Evolutionary conservation across 2,888 invertebrate genomes (phyloP).

Genomic region (Andrena praecox): DNA sequence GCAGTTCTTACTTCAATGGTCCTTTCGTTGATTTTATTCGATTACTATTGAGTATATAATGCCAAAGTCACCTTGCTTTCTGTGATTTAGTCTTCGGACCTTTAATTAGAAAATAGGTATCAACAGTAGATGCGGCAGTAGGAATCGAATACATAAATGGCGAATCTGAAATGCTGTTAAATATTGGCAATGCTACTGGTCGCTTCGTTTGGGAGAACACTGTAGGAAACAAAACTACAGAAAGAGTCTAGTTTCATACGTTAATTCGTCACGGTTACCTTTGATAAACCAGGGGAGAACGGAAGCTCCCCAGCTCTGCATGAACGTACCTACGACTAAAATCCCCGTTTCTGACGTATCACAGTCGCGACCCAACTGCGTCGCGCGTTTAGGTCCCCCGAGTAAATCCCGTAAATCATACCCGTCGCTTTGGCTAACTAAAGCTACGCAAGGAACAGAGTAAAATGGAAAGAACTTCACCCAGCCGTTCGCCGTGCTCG

Average conservation of each 20-base stretch:
- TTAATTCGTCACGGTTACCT: neutral
- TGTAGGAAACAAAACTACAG: too few species aligned
- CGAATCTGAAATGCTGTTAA: too few species aligned
- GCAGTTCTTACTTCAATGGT: neutral
- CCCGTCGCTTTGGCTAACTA: slow-evolving; percentile 18
- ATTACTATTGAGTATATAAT: neutral
- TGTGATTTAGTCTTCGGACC: too few species aligned
- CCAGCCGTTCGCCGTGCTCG: slow-evolving; percentile 4
- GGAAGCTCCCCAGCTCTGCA: neutral
- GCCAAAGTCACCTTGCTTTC: too few species aligned
- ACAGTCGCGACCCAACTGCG: slow-evolving; percentile 46
- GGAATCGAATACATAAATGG: too few species aligned
- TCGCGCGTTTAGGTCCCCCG: slow-evolving; percentile 46
- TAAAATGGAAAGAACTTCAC: slow-evolving; percentile 24
- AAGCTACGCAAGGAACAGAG: slow-evolving; percentile 37
- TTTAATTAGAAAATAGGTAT: too few species aligned
- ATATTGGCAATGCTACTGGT: too few species aligned
- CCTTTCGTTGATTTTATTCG: neutral
- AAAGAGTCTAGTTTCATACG: too few species aligned
- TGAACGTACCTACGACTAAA: neutral
- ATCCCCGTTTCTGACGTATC: slow-evolving; percentile 47
- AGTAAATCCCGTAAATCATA: slow-evolving; percentile 31
- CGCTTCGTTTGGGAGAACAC: too few species aligned
- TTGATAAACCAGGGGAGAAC: neutral
- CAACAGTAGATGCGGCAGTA: too few species aligned